Evolutionary conservation across 1,140 invertebrate species (phyloP).

Genomic region (Hylaeus anthracinus): DNA sequence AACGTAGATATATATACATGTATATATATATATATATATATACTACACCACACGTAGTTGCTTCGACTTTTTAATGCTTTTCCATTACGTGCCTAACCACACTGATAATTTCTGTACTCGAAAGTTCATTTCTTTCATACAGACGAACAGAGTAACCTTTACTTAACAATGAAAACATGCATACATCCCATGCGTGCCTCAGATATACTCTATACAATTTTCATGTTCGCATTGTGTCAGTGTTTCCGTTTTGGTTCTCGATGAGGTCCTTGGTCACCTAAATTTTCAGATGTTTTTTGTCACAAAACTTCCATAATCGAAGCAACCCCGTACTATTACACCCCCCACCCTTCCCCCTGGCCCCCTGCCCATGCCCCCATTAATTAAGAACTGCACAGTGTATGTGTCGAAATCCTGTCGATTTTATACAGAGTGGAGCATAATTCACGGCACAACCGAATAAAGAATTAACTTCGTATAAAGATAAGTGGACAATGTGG

Average conservation of each 20-base stretch:
- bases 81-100: slow-evolving; percentile 14
- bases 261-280: neutral
- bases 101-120: slow-evolving; percentile 8
- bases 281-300: neutral
- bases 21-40: too few relatives aligned
- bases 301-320: slow-evolving; percentile 52
- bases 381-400: neutral
- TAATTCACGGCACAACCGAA: too few relatives aligned
- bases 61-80: slow-evolving; percentile 72
- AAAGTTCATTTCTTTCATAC: slow-evolving; percentile 18
- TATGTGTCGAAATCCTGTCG: neutral
- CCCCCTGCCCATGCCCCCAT: neutral
- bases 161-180: neutral
- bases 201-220: neutral
- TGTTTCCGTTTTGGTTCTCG: neutral
- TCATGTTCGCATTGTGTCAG: neutral
- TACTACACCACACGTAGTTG: slow-evolving; percentile 71
- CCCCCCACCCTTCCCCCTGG: neutral
- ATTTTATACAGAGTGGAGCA: neutral
- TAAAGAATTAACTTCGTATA: too few relatives aligned
- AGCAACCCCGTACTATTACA: slow-evolving; percentile 61
- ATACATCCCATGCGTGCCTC: neutral
- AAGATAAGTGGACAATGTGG: too few relatives aligned
- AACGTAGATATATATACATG: slow-evolving; percentile 56
- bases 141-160: neutral